phyloP scores from a whole-genome alignment of 2,113 vertebrate genomes.

The Lepus americanus region DNA sequence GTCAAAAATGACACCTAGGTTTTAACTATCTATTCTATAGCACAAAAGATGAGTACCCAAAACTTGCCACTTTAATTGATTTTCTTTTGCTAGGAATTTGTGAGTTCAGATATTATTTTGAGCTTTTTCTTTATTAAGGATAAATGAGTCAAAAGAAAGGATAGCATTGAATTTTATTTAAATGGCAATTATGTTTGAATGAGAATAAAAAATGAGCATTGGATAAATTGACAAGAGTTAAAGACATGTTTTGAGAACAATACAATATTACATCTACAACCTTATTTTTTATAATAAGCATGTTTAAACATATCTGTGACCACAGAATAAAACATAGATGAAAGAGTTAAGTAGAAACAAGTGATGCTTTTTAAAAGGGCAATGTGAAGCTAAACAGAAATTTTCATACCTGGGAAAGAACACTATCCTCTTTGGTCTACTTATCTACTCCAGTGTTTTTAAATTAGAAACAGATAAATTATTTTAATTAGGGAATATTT shows the following conservation, averaged over 20 bases:
- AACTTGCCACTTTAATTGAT: background rate
- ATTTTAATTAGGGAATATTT: slow-evolving; percentile 77
- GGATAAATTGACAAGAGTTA: background rate
- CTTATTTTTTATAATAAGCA: background rate
- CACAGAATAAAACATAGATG: background rate
- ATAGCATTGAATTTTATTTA: background rate
- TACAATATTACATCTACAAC: background rate
- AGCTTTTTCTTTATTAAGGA: slow-evolving; percentile 21
- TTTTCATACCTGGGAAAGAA: slow-evolving; percentile 55
- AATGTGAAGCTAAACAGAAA: slow-evolving; percentile 62
- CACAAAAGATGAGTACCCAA: background rate
- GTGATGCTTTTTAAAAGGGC: slow-evolving; percentile 45
- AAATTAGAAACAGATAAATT: slow-evolving; percentile 69
- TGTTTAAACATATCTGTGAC: background rate
- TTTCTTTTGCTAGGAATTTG: slow-evolving; percentile 37
- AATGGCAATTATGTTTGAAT: background rate
- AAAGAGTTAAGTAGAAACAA: slow-evolving; percentile 39
- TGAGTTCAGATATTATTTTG: slow-evolving; percentile 43
- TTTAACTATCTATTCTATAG: slow-evolving; percentile 12
- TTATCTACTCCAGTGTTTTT: slow-evolving; percentile 58
- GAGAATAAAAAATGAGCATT: background rate
- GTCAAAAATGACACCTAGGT: background rate
- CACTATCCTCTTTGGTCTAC: slow-evolving; percentile 52
- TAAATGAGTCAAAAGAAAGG: slow-evolving; percentile 21
- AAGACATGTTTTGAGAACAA: background rate